Percentiles rank a stretch among this genome's conserved stretches.
These are phyloP conservation scores for Andrena bicolor DNA, from an alignment of 2,888 invertebrate genomes.

Conservation along the genomic window DNA sequence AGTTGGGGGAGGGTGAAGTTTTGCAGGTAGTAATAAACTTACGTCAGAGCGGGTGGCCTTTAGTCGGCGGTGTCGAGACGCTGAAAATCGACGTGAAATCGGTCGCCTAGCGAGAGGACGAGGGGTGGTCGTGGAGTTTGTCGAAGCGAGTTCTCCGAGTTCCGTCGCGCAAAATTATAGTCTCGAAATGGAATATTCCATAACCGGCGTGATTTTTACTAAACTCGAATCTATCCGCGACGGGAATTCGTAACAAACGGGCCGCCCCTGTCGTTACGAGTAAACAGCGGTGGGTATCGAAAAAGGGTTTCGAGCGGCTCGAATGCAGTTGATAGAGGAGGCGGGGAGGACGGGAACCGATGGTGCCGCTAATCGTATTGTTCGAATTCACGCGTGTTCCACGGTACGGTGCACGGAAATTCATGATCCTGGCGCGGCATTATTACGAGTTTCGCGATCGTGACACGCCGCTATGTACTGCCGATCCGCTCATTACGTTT, in stretches of 20 bases:
- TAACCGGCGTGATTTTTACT: too few relatives aligned
- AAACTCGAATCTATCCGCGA: not conserved
- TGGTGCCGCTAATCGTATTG: conserved; percentile 67
- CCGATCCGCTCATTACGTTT: conserved; percentile 73
- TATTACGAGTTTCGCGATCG: conserved; percentile 61
- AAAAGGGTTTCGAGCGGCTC: conserved; percentile 27
- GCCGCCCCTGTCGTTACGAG: not conserved
- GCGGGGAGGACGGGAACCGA: not conserved
- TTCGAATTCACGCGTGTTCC: conserved; percentile 67
- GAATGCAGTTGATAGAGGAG: conserved; percentile 17
- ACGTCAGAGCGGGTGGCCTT: conserved; percentile 54
- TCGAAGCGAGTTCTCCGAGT: not conserved
- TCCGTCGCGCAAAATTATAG: not conserved
- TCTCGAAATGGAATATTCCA: too few relatives aligned
- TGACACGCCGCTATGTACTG: conserved; percentile 60
- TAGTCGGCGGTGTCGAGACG: conserved; percentile 44
- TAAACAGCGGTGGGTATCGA: conserved; percentile 22
- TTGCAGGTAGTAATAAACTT: conserved; percentile 73
- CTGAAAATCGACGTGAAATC: conserved; percentile 63
- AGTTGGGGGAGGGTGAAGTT: conserved; percentile 53
- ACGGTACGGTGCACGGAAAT: conserved; percentile 36
- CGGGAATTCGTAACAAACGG: not conserved
- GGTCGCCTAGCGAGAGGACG: not conserved
- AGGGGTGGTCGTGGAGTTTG: not conserved
- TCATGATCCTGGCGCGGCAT: conserved; percentile 36